Base-by-base conservation (phyloP, 2,888 invertebrate species). In the Mythimna impura region DNA sequence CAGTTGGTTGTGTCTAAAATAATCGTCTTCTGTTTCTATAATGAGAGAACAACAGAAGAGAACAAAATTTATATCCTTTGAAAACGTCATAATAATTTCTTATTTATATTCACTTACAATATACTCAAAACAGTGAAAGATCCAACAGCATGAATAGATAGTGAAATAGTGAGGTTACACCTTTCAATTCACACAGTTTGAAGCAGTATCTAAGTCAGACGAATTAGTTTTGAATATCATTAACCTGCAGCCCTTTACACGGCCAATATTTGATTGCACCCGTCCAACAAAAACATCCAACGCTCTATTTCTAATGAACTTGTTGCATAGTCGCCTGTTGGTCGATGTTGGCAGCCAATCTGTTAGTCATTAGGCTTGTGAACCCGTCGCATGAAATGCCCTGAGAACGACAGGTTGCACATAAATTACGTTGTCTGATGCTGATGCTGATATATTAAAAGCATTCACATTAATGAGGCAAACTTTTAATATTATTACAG, bases 311-410 rank as follows among this genome's bases (percentile, higher is more conserved):
- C 34, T 30, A 36, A 52, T 40, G 5, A 81, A 50, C 25, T 25
- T 43, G n/a, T 76, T 52, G 9, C 34, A 25, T 20, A 25, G 54
- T 63, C 22, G n/a, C 7, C 50, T 62, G 34, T 82, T 78, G 73
- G 73, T 36, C 14, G 20, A 65, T 61, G 66, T 73, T 79, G 80
- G 80, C 61, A 62, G 8, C 67, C 70, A 83, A 83, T 60, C 69
- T 66, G 52, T 66, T 57, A 71, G 68, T 63, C 68, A 66, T 72
- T 73, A 70, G n/a, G 57, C 70, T 69, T 62, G 73, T 75, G 83
- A 84, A 85, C 73, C 14, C 61, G 9, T 66, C 66, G 85, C 85
- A 80, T 82, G 80, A 82, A 84, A 82, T 84, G 85, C 67, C 83
- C 75, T 84, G 83, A 70, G 83, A 85, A 84, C 80, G 55, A 30